phyloP scores from a whole-genome alignment of 2,797 vertebrate species.

The Rhinella marina region DNA sequence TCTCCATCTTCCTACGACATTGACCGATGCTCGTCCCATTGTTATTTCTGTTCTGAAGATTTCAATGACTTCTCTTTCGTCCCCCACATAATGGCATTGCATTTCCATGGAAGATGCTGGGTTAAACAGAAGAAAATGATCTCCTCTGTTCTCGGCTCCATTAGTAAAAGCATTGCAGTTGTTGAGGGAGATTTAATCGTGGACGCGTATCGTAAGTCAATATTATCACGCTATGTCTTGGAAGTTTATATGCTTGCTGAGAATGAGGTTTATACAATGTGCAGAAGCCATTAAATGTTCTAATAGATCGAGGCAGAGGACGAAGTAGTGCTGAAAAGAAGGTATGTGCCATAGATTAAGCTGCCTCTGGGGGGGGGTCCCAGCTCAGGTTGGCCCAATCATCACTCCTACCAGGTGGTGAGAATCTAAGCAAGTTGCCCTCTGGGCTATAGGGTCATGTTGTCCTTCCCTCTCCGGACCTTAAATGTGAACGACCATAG shows the following conservation, averaged over 20 bases:
- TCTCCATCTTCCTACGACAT: background rate
- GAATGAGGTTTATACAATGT: slow-evolving; percentile 19
- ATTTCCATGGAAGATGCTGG: slow-evolving; percentile 3
- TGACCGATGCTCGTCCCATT: background rate
- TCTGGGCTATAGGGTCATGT: too few relatives aligned
- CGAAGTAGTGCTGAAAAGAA: background rate
- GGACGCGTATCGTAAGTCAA: slow-evolving; percentile 24
- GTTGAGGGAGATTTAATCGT: slow-evolving; percentile 20
- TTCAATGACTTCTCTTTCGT: background rate
- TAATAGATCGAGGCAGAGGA: background rate
- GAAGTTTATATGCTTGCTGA: slow-evolving; percentile 27
- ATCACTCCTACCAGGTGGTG: background rate
- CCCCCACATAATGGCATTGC: background rate
- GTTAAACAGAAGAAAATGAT: slow-evolving; percentile 19
- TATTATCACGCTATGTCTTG: slow-evolving; percentile 23
- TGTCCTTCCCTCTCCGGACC: too few relatives aligned
- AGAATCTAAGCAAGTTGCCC: too few relatives aligned
- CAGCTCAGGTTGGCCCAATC: background rate
- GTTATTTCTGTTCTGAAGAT: background rate
- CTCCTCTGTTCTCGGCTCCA: background rate
- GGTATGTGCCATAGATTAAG: background rate
- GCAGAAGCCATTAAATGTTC: background rate
- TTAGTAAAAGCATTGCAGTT: slow-evolving; percentile 15
- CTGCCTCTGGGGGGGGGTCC: too few relatives aligned
- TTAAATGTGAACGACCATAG: too few relatives aligned